Percentiles rank a stretch among this genome's conserved stretches.
Conservation (phyloP, 1,140 invertebrate genomes). For the Penaeus indicus region DNA sequence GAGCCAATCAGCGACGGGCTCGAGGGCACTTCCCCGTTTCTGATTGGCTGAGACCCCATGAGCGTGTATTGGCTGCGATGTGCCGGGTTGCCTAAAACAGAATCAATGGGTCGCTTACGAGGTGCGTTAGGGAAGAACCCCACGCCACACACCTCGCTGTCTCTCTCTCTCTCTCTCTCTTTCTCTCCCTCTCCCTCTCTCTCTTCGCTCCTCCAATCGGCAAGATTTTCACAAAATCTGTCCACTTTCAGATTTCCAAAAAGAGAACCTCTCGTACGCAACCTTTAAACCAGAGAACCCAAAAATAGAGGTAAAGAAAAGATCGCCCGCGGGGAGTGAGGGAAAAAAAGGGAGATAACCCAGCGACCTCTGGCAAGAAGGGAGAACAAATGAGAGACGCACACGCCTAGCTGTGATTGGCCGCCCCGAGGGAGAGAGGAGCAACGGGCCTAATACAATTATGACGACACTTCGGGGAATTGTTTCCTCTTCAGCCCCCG, state of each 20-base stretch:
- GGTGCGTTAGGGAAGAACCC: background rate
- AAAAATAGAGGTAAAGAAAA: background rate
- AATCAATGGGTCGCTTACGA: slow-evolving; percentile 26
- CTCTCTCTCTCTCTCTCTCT: background rate
- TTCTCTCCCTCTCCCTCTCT: background rate
- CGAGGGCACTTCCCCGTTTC: background rate
- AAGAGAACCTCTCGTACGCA: no score
- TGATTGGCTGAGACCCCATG: slow-evolving; percentile 32
- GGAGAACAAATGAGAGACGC: slow-evolving; percentile 29
- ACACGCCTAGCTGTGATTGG: slow-evolving; percentile 37
- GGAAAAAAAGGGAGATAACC: background rate
- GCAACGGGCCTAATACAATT: slow-evolving; percentile 52
- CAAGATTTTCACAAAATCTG: background rate
- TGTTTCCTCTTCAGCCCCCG: slow-evolving; percentile 9
- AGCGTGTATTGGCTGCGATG: slow-evolving; percentile 3
- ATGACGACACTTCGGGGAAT: slow-evolving; percentile 50
- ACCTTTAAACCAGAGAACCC: no score
- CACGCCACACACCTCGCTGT: no score
- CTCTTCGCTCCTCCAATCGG: background rate
- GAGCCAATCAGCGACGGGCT: background rate
- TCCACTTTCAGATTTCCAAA: no score
- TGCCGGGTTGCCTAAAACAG: background rate
- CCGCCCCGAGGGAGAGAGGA: slow-evolving; percentile 32
- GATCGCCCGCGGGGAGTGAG: background rate
- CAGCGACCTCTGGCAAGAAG: background rate